A percentile compares a stretch with the other conserved stretches of the same genome.
Evolutionary conservation across 1,140 invertebrate species (phyloP).

Genomic region (Zaprionus africanus): DNA sequence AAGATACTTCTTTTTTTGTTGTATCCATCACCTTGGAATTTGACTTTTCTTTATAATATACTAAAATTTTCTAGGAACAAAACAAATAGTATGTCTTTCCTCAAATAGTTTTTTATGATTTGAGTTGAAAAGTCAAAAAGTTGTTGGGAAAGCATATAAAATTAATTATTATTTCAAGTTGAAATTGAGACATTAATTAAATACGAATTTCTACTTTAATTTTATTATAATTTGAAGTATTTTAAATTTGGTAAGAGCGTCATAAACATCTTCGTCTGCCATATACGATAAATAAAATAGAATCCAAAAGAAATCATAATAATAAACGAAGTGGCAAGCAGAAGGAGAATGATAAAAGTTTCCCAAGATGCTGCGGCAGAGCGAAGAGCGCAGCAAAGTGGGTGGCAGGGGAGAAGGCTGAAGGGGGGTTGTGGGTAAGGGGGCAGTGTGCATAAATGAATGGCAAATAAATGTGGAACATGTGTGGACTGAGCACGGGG

Average conservation of each 20-base stretch:
- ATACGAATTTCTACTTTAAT: not conserved
- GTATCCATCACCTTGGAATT: conserved; percentile 60
- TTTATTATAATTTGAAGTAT: not conserved
- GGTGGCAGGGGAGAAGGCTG: conserved; percentile 34
- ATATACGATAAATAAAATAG: conserved; percentile 28
- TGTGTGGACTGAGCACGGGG: not conserved
- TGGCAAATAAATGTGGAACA: conserved; percentile 72
- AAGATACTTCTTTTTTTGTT: conserved; percentile 26
- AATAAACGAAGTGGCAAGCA: conserved; percentile 30
- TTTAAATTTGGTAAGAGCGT: not conserved
- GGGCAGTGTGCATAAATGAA: conserved; percentile 74
- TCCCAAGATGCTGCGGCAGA: conserved; percentile 19
- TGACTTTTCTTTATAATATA: conserved; percentile 79
- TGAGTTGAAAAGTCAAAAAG: conserved; percentile 40
- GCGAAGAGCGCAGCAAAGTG: conserved; percentile 45
- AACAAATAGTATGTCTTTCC: conserved; percentile 35
- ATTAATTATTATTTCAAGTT: conserved; percentile 14
- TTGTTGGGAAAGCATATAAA: conserved; percentile 2
- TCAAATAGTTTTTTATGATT: conserved; percentile 17
- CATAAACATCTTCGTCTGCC: not conserved
- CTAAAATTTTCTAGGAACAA: conserved; percentile 58
- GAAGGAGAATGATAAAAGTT: conserved; percentile 15
- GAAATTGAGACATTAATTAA: not conserved
- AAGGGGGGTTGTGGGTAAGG: not conserved
- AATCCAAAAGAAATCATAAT: conserved; percentile 64